These are phyloP conservation scores for Drosophila ogumai DNA, from an alignment of 1,140 invertebrate species.

Conservation along the genomic window DNA sequence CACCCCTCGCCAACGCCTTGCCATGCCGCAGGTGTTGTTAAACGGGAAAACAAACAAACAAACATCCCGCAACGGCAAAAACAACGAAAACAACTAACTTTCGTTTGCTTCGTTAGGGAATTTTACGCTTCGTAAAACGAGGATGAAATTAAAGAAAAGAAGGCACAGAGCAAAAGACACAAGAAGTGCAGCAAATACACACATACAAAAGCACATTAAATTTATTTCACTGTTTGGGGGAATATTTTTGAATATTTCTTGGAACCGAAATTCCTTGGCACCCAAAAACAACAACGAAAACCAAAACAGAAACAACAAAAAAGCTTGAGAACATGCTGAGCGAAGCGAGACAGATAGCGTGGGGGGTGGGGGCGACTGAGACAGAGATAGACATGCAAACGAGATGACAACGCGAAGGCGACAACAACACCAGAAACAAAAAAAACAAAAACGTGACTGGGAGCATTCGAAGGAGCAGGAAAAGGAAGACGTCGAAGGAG, in stretches of 20 bases:
- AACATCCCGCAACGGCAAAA: conserved; percentile 57
- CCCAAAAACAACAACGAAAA: conserved; percentile 24
- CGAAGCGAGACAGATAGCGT: not conserved
- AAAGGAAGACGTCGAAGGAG: conserved; percentile 29
- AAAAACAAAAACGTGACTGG: conserved; percentile 65
- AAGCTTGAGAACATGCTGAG: conserved; percentile 23
- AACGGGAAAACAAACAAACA: conserved; percentile 81
- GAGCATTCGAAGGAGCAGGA: conserved; percentile 35
- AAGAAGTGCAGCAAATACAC: conserved; percentile 20
- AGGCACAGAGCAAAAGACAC: conserved; percentile 29
- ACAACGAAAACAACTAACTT: conserved; percentile 62
- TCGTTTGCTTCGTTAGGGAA: conserved; percentile 79
- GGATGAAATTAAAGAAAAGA: conserved; percentile 30
- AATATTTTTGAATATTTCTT: conserved; percentile 83
- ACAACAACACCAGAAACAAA: conserved; percentile 46
- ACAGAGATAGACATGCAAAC: conserved; percentile 66
- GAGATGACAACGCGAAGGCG: conserved; percentile 76
- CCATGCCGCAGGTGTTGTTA: conserved; percentile 78
- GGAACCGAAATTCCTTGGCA: conserved; percentile 73
- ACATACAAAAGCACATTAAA: conserved; percentile 60
- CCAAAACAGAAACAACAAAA: conserved; percentile 16
- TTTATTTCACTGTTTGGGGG: conserved; percentile 73
- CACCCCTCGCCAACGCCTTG: conserved; percentile 9
- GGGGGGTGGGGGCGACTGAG: conserved; percentile 5
- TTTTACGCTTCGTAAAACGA: conserved; percentile 76